Percentiles rank a stretch among this genome's conserved stretches.
These are phyloP conservation scores for Epinephelus awoara DNA, from an alignment of 2,797 vertebrate species.

Conservation along the genomic window DNA sequence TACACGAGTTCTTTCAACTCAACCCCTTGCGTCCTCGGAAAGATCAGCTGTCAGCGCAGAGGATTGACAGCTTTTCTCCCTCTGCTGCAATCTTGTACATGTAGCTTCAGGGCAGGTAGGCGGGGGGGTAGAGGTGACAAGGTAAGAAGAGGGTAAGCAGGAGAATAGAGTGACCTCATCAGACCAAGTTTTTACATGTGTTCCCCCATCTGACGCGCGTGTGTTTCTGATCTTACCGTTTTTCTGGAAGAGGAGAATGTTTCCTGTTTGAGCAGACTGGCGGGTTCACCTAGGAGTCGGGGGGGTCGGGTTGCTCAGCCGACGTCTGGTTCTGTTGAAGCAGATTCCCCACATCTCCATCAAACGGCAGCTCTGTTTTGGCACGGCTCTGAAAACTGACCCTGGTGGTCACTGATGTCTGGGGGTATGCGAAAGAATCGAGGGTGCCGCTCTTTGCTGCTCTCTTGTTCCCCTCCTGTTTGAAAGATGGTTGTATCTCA, in stretches of 20 bases:
- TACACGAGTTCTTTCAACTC: conserved; percentile 1
- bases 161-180: conserved; percentile 68
- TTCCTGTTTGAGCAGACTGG: conserved; percentile 80
- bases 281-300: conserved; percentile 82
- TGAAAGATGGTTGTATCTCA: conserved; percentile 8
- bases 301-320: conserved; percentile 78
- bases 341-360: conserved; percentile 82
- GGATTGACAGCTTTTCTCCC: conserved; percentile 57
- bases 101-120: conserved; percentile 33
- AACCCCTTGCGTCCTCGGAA: conserved; percentile 18
- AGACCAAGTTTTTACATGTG: conserved; percentile 75
- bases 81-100: conserved; percentile 55
- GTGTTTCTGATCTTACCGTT: conserved; percentile 79
- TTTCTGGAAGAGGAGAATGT: conserved; percentile 73
- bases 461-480: conserved; percentile 17
- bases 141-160: conserved; percentile 10
- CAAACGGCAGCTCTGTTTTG: conserved; percentile 79
- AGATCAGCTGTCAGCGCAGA: conserved; percentile 30
- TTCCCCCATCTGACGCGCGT: conserved; percentile 63
- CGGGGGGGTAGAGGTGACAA: conserved; percentile 2
- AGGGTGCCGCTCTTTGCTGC: conserved; percentile 28
- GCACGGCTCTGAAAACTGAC: conserved; percentile 79
- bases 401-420: conserved; percentile 71
- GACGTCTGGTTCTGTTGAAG: conserved; percentile 83
- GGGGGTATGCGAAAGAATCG: conserved; percentile 48